phyloP scores from a whole-genome alignment of 1,140 invertebrate species.

The Mylabris phalerata region DNA sequence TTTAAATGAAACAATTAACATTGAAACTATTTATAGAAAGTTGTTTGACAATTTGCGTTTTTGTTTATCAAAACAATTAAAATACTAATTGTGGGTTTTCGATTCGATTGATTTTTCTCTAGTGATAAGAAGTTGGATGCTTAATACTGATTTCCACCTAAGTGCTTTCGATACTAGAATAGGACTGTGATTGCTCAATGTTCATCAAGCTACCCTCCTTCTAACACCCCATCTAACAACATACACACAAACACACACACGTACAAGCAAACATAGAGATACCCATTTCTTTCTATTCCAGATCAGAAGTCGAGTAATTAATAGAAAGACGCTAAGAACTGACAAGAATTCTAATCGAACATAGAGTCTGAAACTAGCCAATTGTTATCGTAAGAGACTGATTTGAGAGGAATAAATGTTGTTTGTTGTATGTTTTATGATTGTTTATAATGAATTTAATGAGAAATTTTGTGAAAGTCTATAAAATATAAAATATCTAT shows the following conservation, averaged over 20 bases:
- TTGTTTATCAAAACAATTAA: neutral
- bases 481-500: no score
- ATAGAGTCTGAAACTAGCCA: neutral
- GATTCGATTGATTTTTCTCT: slow-evolving; percentile 7
- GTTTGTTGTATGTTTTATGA: no score
- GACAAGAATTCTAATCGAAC: slow-evolving; percentile 35
- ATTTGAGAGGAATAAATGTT: no score
- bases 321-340: slow-evolving; percentile 34
- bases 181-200: slow-evolving; percentile 36
- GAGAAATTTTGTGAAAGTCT: no score
- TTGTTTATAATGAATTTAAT: no score
- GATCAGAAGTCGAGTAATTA: slow-evolving; percentile 37
- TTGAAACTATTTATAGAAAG: no score
- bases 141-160: slow-evolving; percentile 38
- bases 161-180: slow-evolving; percentile 37
- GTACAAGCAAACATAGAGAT: slow-evolving; percentile 17
- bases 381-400: neutral
- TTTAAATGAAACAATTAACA: no score
- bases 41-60: no score
- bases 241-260: slow-evolving; percentile 19
- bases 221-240: slow-evolving; percentile 10
- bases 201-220: slow-evolving; percentile 37
- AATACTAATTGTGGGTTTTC: slow-evolving; percentile 3
- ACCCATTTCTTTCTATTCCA: slow-evolving; percentile 22
- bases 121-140: slow-evolving; percentile 22